Base-by-base conservation (phyloP, 2,888 invertebrate genomes). In the Agrochola litura region DNA sequence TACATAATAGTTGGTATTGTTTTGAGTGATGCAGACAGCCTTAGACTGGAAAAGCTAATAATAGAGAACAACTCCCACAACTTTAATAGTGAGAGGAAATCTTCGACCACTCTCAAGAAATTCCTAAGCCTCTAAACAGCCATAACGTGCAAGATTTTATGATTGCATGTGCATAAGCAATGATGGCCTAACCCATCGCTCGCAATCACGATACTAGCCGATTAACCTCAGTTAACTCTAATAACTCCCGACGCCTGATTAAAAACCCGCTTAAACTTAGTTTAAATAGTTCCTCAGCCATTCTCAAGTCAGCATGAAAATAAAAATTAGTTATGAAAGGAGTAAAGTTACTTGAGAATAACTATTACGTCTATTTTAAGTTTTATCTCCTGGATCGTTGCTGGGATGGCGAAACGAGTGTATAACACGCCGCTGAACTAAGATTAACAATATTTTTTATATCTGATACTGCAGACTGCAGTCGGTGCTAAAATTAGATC, bases 131-230 rank as follows among this genome's bases (percentile, higher is more conserved):
- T 8, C 43, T 41, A 37, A 68, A 58, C 63, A 83, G 37, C 14
- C 56, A 75, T 75, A 79, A 86, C 74, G 54, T 83, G 43, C 49
- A 30, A 71, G 58, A 71, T 77, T 74, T 75, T n/a, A 74, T 82
- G 73, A 86, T 84, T 73, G 72, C 86, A 86, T 86, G 83, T 86
- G 72, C 85, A 63, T 73, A 77, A 84, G 61, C 81, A 81, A 85
- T 77, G 64, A 65, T 58, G 41, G 46, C 37, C 41, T 60, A 65
- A 73, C 67, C 70, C 75, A 79, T 78, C 74, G 81, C 22, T 63
- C 22, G 76, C 76, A 65, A 82, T 81, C 85, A 79, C 87, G 85
- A 86, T 67, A 86, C 71, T 63, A 67, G 66, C 46, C 74, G 74
- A 77, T 86, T 80, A 87, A 83, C 72, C 74, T 77, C 72, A 67